A percentile compares a stretch with the other conserved stretches of the same genome.
Evolutionary conservation across 2,797 vertebrate genomes (phyloP).

Genomic region (Synanceia verrucosa): DNA sequence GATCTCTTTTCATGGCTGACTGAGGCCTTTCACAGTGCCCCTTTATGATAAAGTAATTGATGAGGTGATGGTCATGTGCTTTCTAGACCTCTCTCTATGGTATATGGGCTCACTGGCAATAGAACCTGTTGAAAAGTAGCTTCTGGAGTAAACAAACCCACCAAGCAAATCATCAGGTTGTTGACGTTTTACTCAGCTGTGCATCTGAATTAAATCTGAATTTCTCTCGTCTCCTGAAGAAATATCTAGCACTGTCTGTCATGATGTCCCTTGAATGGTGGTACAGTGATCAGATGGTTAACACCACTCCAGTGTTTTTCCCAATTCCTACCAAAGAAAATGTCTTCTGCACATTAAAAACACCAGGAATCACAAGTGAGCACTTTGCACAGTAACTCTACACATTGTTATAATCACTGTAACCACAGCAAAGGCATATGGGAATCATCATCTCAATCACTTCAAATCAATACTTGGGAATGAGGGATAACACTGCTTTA

Average conservation of each 20-base stretch:
- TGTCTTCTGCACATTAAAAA: slow-evolving; percentile 37
- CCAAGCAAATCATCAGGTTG: slow-evolving; percentile 22
- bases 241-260: slow-evolving; percentile 7
- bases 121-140: slow-evolving; percentile 11
- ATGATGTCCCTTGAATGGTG: slow-evolving; percentile 9
- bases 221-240: neutral
- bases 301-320: slow-evolving; percentile 9
- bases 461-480: slow-evolving; percentile 45
- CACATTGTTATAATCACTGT: slow-evolving; percentile 52
- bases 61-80: slow-evolving; percentile 35
- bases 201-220: neutral
- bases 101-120: slow-evolving; percentile 1
- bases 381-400: slow-evolving; percentile 58
- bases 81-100: slow-evolving; percentile 52
- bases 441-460: slow-evolving; percentile 48
- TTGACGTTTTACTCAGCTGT: slow-evolving; percentile 7
- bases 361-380: slow-evolving; percentile 42
- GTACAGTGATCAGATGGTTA: slow-evolving; percentile 1
- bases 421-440: slow-evolving; percentile 64
- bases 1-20: slow-evolving; percentile 46
- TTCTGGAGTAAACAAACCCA: slow-evolving; percentile 44
- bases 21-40: slow-evolving; percentile 54
- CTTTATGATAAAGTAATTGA: slow-evolving; percentile 45
- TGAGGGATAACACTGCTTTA: neutral
- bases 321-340: slow-evolving; percentile 25